Conservation (phyloP, 1,140 invertebrate genomes). For the Scaptomyza pallida region DNA sequence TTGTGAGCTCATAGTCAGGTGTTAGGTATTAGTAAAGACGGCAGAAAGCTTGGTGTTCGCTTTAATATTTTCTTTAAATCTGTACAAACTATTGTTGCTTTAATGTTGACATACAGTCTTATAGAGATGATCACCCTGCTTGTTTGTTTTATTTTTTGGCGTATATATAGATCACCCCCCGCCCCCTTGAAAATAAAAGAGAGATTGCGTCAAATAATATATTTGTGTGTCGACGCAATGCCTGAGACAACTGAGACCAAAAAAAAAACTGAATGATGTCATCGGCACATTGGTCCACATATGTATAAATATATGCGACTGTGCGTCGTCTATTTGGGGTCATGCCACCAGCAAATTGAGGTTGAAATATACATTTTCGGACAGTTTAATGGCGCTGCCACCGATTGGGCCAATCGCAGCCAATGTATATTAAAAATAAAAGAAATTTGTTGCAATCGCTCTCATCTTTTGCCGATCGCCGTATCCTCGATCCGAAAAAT, state of each 20-base stretch:
- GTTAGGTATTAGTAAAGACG: neutral
- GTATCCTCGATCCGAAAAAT: neutral
- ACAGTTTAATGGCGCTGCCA: conserved; percentile 57
- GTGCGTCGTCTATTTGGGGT: conserved; percentile 57
- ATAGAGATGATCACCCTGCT: conserved; percentile 35
- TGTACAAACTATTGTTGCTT: neutral
- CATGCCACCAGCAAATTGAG: conserved; percentile 74
- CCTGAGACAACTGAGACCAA: conserved; percentile 5
- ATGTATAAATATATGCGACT: conserved; percentile 35
- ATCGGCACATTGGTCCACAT: conserved; percentile 70
- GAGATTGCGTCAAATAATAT: conserved; percentile 67
- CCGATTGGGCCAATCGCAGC: conserved; percentile 17
- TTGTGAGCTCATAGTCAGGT: conserved; percentile 42
- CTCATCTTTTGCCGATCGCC: neutral
- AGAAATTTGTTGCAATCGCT: conserved; percentile 29
- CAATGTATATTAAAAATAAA: conserved; percentile 40
- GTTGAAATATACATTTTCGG: conserved; percentile 62
- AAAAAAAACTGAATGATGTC: conserved; percentile 72
- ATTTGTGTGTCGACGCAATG: conserved; percentile 17
- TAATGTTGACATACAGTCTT: neutral
- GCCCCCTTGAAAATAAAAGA: conserved; percentile 20
- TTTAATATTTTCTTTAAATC: neutral
- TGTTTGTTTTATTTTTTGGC: conserved; percentile 27
- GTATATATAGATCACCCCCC: conserved; percentile 67
- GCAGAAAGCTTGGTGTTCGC: neutral